These are phyloP conservation scores for Chaenodraco wilsoni DNA, from an alignment of 2,797 vertebrate genomes.

Conservation along the genomic window DNA sequence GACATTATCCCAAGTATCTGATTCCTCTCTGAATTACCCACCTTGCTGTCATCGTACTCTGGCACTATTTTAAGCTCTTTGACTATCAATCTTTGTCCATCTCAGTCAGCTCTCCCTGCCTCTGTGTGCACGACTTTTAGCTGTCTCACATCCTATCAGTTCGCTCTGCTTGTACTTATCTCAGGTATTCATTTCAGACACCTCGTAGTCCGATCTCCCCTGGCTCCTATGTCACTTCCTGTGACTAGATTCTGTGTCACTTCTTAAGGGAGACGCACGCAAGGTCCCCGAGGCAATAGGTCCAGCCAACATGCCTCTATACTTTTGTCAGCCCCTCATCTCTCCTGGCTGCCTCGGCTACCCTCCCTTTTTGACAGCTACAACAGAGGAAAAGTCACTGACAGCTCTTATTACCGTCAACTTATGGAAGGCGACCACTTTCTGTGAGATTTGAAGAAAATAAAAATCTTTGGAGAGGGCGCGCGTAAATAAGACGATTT, in stretches of 20 bases:
- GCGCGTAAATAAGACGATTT: constrained; percentile 55
- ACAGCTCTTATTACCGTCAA: constrained; percentile 47
- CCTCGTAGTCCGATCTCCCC: constrained; percentile 70
- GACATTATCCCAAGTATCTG: constrained; percentile 40
- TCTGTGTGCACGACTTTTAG: constrained; percentile 48
- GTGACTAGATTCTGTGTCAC: constrained; percentile 76
- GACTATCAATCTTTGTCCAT: constrained; percentile 25
- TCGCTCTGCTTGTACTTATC: constrained; percentile 63
- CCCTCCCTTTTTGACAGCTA: constrained; percentile 34
- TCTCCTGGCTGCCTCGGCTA: background rate
- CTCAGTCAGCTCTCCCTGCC: constrained; percentile 8
- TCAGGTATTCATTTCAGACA: constrained; percentile 78
- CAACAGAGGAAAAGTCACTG: constrained; percentile 30
- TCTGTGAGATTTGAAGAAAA: constrained; percentile 14
- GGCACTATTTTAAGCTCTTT: constrained; percentile 13
- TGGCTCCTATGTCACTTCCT: constrained; percentile 81
- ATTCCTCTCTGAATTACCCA: constrained; percentile 40
- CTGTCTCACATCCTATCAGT: constrained; percentile 69
- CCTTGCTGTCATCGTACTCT: constrained; percentile 12
- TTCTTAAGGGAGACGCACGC: constrained; percentile 27
- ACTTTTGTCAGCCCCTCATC: background rate
- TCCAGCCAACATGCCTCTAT: constrained; percentile 9
- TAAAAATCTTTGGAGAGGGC: background rate
- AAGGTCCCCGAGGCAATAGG: constrained; percentile 53
- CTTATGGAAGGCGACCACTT: constrained; percentile 9